Evolutionary conservation across 2,113 vertebrate genomes (phyloP).

Genomic region (Steatornis caripensis): DNA sequence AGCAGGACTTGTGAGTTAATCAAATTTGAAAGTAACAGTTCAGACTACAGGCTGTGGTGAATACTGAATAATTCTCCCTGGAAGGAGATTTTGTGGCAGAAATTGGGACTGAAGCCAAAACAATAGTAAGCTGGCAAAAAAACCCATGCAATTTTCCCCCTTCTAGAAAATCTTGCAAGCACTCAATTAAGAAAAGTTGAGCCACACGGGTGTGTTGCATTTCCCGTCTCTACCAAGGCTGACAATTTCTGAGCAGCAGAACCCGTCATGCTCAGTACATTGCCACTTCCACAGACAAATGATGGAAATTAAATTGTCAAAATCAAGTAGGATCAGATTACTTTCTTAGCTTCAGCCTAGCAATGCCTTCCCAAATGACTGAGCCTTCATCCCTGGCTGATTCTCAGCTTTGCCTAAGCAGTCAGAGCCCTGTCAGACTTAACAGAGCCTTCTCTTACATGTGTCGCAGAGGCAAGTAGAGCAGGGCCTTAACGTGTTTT

Average conservation of each 20-base stretch:
- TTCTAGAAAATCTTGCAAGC: background rate
- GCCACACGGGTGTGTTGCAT: background rate
- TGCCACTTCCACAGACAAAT: background rate
- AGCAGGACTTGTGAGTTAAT: background rate
- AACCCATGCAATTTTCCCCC: rapidly evolving
- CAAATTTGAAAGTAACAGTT: background rate
- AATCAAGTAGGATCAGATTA: background rate
- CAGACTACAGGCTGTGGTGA: background rate
- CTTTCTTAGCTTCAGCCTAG: background rate
- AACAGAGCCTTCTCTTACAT: background rate
- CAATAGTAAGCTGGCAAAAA: background rate
- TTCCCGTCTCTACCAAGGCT: background rate
- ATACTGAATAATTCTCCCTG: background rate
- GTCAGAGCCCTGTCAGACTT: background rate
- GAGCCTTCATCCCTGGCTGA: background rate
- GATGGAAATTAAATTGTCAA: background rate
- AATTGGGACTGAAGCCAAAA: background rate
- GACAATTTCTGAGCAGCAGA: background rate
- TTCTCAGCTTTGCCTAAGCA: background rate
- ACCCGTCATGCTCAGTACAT: background rate
- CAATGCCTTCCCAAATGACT: background rate
- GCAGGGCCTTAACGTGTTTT: background rate
- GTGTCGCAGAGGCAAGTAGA: background rate
- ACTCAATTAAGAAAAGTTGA: background rate
- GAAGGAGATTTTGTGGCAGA: background rate